phyloP scores from a whole-genome alignment of 2,888 invertebrate genomes.

The Stomorhina lunata region DNA sequence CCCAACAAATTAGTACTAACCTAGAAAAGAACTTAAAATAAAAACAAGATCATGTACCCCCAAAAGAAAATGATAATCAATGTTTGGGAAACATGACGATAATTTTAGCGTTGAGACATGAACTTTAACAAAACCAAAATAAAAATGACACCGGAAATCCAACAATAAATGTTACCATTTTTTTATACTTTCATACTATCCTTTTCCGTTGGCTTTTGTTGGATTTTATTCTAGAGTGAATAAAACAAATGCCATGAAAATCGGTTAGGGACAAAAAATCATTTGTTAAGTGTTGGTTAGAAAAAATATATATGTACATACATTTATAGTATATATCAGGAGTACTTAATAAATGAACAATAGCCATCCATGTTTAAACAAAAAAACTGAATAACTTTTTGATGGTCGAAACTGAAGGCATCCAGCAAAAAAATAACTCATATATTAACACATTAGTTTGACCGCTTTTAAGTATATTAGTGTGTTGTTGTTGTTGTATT shows the following conservation, averaged over 20 bases:
- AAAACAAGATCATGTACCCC: no score
- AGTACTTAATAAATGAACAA: not conserved
- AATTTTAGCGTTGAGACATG: conserved; percentile 16
- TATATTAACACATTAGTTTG: conserved; percentile 59
- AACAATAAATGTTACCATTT: conserved; percentile 73
- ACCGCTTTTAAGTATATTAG: conserved; percentile 37
- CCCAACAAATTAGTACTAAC: no score
- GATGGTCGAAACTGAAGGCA: not conserved
- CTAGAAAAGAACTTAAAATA: no score
- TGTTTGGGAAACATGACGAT: conserved; percentile 8
- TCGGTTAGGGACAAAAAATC: conserved; percentile 34
- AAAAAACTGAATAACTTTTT: not conserved
- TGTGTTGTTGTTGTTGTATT: not conserved
- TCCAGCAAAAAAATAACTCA: conserved; percentile 17
- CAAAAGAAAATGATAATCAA: conserved; percentile 18
- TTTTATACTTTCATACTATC: not conserved
- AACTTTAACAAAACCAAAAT: conserved; percentile 9
- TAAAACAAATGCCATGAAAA: conserved; percentile 20
- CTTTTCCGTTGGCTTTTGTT: not conserved
- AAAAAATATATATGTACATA: not conserved
- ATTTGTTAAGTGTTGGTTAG: conserved; percentile 22
- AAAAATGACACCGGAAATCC: conserved; percentile 74
- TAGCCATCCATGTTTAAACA: not conserved
- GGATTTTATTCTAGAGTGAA: not conserved
- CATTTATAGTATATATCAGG: not conserved